Conservation (phyloP, 2,113 vertebrate species). For the Oriolus oriolus region DNA sequence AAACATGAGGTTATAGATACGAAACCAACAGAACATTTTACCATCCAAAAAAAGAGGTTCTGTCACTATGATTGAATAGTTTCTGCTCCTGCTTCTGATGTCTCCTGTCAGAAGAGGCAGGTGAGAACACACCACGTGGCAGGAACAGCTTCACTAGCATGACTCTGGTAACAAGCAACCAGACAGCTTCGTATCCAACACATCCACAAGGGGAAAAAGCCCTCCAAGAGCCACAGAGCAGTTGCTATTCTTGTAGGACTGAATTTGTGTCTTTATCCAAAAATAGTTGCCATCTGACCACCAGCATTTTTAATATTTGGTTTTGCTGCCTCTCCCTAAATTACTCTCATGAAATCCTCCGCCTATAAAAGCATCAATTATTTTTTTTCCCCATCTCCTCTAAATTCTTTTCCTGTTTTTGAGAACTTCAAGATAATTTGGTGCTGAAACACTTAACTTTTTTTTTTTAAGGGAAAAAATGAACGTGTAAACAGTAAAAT, state of each 20-base stretch:
- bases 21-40: neutral
- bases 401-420: neutral
- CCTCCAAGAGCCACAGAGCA: neutral
- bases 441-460: neutral
- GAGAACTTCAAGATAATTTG: neutral
- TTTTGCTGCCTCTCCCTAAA: neutral
- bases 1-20: neutral
- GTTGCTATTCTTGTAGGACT: neutral
- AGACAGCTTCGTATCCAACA: neutral
- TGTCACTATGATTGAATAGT: conserved; percentile 1
- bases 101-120: neutral
- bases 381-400: neutral
- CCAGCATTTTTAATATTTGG: neutral
- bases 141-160: neutral
- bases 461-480: too few relatives aligned
- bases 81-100: conserved; percentile 2
- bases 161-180: neutral
- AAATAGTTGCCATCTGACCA: neutral
- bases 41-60: neutral
- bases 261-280: neutral
- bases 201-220: neutral
- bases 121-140: neutral
- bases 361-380: neutral
- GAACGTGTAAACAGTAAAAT: neutral
- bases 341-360: neutral